Evolutionary conservation across 2,113 vertebrate genomes (phyloP).

Genomic region (Brachyhypopomus gauderio): DNA sequence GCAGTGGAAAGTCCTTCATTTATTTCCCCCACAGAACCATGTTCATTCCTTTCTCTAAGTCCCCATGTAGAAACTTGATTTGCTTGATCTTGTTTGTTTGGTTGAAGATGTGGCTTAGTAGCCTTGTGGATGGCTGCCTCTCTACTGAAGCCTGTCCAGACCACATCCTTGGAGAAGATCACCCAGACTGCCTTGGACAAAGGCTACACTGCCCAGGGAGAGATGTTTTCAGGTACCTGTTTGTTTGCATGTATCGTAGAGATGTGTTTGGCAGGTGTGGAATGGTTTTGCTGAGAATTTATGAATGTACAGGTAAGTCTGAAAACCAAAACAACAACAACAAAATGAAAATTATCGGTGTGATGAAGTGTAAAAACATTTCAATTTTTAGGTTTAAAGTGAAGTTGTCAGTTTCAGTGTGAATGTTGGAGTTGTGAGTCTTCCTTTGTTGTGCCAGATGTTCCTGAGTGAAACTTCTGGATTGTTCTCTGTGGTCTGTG

Average conservation of each 20-base stretch:
- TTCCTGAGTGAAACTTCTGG: not conserved
- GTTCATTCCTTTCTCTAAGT: not conserved
- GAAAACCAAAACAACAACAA: no score
- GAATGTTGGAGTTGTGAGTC: no score
- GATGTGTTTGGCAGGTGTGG: no score
- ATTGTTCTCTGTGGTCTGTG: constrained; percentile 6
- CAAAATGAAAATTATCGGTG: no score
- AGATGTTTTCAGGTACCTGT: constrained; percentile 89
- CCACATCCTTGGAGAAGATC: constrained; percentile 72
- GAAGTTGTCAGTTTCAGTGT: no score
- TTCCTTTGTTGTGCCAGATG: not conserved
- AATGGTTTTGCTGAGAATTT: not conserved
- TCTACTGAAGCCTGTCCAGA: constrained; percentile 60
- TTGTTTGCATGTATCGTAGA: not conserved
- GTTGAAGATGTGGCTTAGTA: constrained; percentile 85
- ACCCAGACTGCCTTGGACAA: constrained; percentile 71
- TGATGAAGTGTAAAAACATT: no score
- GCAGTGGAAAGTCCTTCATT: no score
- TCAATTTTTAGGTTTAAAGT: no score
- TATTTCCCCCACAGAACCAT: no score
- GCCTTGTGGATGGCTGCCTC: constrained; percentile 86
- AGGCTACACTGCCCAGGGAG: constrained; percentile 84
- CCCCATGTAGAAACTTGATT: no score
- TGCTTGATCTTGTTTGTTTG: constrained; percentile 3
- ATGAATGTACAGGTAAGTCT: not conserved